These are phyloP conservation scores for Symphodus melops DNA, from an alignment of 2,113 vertebrate species.

Conservation along the genomic window DNA sequence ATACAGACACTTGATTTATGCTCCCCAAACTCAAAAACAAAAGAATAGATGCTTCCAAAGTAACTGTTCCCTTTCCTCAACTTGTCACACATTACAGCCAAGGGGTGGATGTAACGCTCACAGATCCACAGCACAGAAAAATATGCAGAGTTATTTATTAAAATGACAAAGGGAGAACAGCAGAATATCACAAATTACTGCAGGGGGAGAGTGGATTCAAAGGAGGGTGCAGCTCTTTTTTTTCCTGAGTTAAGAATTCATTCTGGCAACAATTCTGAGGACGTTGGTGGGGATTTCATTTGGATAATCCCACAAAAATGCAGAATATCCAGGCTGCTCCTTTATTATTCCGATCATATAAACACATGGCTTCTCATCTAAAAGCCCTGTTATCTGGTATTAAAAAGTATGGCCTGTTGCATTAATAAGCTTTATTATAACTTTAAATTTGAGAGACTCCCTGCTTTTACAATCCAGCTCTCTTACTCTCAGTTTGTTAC, in stretches of 20 bases:
- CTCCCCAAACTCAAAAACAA: slow-evolving; percentile 31
- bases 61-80: slow-evolving; percentile 51
- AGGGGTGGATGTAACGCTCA: slow-evolving; percentile 51
- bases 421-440: slow-evolving; percentile 33
- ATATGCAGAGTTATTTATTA: slow-evolving; percentile 73
- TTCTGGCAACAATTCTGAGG: slow-evolving; percentile 47
- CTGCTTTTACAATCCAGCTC: slow-evolving; percentile 5
- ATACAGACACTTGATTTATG: slow-evolving; percentile 42
- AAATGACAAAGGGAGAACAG: slow-evolving; percentile 38
- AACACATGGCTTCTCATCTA: slow-evolving; percentile 20
- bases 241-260: slow-evolving; percentile 50
- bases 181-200: slow-evolving; percentile 52
- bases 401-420: slow-evolving; percentile 10
- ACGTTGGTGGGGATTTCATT: slow-evolving; percentile 52
- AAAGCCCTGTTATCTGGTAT: slow-evolving; percentile 14
- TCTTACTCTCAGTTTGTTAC: slow-evolving; percentile 30
- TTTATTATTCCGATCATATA: slow-evolving; percentile 29
- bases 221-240: slow-evolving; percentile 49
- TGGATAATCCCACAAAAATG: slow-evolving; percentile 67
- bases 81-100: slow-evolving; percentile 72
- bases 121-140: slow-evolving; percentile 46
- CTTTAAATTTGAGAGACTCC: neutral
- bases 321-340: slow-evolving; percentile 44
- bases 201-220: slow-evolving; percentile 47
- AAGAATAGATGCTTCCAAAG: slow-evolving; percentile 36